Conservation (phyloP, 2,888 invertebrate genomes). For the Drosophila antonietae region DNA sequence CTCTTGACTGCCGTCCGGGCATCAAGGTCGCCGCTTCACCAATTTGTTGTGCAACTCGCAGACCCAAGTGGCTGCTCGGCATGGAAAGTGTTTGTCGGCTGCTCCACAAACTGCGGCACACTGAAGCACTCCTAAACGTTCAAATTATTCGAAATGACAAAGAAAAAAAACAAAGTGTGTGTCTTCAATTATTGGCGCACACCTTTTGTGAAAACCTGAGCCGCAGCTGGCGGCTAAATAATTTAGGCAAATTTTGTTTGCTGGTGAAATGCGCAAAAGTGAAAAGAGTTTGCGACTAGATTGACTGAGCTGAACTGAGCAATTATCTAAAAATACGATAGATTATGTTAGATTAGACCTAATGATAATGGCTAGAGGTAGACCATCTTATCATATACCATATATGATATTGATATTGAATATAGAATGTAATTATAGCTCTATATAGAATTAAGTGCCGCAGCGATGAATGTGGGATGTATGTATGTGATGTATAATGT, state of each 20-base stretch:
- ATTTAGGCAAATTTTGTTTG: slow-evolving; percentile 27
- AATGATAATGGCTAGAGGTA: background rate
- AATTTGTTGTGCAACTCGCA: slow-evolving; percentile 39
- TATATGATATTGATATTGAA: background rate
- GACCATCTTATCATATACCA: background rate
- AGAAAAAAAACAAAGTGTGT: slow-evolving; percentile 5
- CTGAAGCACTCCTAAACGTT: slow-evolving; percentile 40
- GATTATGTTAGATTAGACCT: background rate
- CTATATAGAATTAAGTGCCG: background rate
- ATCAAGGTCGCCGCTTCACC: slow-evolving; percentile 57
- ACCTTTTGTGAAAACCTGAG: slow-evolving; percentile 39
- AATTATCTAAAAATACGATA: background rate
- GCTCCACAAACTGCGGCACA: slow-evolving; percentile 26
- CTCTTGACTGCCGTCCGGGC: slow-evolving; percentile 21
- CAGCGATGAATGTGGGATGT: background rate
- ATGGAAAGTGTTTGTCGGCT: slow-evolving; percentile 26
- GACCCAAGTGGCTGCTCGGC: slow-evolving; percentile 26
- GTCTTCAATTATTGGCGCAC: slow-evolving; percentile 49
- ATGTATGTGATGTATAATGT: background rate
- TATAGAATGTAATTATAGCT: background rate
- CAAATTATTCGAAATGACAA: slow-evolving; percentile 12
- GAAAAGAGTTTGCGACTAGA: slow-evolving; percentile 43
- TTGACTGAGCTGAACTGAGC: slow-evolving; percentile 21
- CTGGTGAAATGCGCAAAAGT: slow-evolving; percentile 64
- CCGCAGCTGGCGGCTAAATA: slow-evolving; percentile 15